A percentile compares a stretch with the other conserved stretches of the same genome.
Evolutionary conservation across 1,140 invertebrate species (phyloP).

Genomic region (Bilobella aurantiaca): DNA sequence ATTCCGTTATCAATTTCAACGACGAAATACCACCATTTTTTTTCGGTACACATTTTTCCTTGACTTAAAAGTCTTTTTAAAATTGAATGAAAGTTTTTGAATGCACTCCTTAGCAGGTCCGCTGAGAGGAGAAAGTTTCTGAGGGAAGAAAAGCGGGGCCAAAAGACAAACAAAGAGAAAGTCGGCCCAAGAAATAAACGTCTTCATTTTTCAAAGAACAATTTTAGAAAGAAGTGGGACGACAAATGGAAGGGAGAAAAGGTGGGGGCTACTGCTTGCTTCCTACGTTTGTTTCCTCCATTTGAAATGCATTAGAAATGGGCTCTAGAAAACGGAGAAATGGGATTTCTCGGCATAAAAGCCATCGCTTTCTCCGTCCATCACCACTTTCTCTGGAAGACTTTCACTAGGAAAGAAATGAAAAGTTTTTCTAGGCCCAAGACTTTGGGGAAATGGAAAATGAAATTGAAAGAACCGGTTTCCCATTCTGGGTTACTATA

Average conservation of each 20-base stretch:
- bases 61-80: no score
- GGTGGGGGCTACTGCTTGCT: no score
- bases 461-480: neutral
- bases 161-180: neutral
- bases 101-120: no score
- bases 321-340: neutral
- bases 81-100: no score
- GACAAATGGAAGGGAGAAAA: neutral
- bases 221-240: neutral
- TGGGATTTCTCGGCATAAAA: neutral
- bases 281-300: neutral
- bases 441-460: neutral
- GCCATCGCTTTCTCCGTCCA: neutral
- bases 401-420: neutral
- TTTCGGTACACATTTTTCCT: no score
- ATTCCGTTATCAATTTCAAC: no score
- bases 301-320: constrained; percentile 1
- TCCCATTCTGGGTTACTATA: neutral
- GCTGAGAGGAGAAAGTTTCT: no score
- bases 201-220: neutral
- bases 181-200: neutral
- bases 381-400: neutral
- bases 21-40: no score
- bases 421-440: neutral
- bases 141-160: no score